Base-by-base conservation (phyloP, 2,113 vertebrate genomes). In the Sialia sialis region DNA sequence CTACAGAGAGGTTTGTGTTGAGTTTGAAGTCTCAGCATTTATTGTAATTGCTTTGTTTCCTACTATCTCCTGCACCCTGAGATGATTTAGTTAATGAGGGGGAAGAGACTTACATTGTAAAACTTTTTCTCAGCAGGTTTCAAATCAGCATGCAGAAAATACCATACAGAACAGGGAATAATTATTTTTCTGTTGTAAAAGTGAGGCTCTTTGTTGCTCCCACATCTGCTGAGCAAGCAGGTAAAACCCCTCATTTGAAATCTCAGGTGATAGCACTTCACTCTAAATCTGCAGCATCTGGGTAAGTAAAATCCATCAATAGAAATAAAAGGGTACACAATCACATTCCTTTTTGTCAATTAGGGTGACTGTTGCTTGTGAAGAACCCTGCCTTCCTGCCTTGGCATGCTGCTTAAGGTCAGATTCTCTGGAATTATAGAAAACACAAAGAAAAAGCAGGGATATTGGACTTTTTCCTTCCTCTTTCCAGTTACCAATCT, bases 331-430 rank as follows among this genome's bases (percentile, higher is more conserved):
- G 18, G 26, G 29, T 68, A 59, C 27, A 48, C 0, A 13, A 51
- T 46, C 34, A 87, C 70, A 62, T 93, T 94, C 89, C 82, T 91
- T 93, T 94, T 93, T 89, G 62, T 81, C 62, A 34, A 3, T 68
- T 69, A 41, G 22, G 13, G 22, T 48, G 60, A 32, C 27, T 87
- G 21, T 10, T 86, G 34, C 54, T 79, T 51, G 9, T 4, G 4
- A 70, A 81, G 21, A 79, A 12, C 26, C 36, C 55, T 74, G 20
- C 23, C 23, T 72, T 68, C 39, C 55, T 56, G 39, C 16, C 49
- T 68, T 70, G 56, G 15, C 29, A 27, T 16, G 4, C 36, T 80
- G 29, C 51, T 56, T 48, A 56, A 77, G 75, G 55, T 89, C 94
- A 91, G 41, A 83, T 79, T 79, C 76, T 77, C 74, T 85, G 46